phyloP scores from a whole-genome alignment of 2,797 vertebrate genomes.

The Gymnothorax javanicus region DNA sequence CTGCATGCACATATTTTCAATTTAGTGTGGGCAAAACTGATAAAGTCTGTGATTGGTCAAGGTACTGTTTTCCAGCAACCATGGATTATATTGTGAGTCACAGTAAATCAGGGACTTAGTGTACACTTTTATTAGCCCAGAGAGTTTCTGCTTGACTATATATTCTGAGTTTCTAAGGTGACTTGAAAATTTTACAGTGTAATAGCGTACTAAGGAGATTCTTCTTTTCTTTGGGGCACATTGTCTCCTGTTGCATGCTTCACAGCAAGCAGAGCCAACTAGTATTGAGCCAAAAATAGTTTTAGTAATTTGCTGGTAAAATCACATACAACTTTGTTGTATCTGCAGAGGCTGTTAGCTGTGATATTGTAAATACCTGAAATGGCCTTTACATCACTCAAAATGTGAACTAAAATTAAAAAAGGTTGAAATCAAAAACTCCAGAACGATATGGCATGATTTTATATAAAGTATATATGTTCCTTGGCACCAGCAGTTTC shows the following conservation, averaged over 20 bases:
- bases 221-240: background rate
- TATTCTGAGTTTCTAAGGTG: no score
- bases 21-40: no score
- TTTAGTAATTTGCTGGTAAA: background rate
- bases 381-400: background rate
- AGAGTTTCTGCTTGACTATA: no score
- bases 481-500: background rate
- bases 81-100: no score
- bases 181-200: background rate
- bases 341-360: background rate
- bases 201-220: background rate
- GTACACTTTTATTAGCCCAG: no score
- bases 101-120: no score
- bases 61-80: no score
- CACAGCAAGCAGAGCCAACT: background rate
- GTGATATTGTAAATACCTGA: background rate
- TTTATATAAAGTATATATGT: background rate
- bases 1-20: no score
- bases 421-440: background rate
- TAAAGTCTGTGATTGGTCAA: no score
- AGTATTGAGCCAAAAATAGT: background rate
- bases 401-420: background rate
- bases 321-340: background rate
- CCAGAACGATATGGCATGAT: background rate
- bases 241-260: background rate